Conservation (phyloP, 2,113 vertebrate genomes). For the Peromyscus leucopus region DNA sequence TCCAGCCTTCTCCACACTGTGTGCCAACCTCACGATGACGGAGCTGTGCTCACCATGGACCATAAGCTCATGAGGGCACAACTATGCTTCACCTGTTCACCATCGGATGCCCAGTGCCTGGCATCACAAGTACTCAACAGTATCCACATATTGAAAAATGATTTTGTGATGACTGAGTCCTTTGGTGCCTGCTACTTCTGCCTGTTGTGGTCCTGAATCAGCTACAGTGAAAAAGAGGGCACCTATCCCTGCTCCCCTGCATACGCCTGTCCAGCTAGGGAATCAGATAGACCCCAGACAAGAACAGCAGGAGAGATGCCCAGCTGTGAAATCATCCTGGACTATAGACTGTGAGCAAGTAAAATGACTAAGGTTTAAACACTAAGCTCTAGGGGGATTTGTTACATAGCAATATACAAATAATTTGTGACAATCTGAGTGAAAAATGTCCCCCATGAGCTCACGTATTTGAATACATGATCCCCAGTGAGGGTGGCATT, state of each 20-base stretch:
- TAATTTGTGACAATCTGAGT: neutral
- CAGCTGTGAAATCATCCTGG: neutral
- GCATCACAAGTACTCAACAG: neutral
- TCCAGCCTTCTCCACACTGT: neutral
- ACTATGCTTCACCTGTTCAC: neutral
- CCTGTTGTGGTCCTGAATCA: slow-evolving; percentile 6
- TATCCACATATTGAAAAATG: neutral
- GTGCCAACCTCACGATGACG: neutral
- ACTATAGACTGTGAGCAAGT: neutral
- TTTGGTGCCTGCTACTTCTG: neutral
- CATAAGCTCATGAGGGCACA: neutral
- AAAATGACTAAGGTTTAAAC: slow-evolving; percentile 31
- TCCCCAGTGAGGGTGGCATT: too few relatives aligned
- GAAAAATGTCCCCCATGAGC: neutral
- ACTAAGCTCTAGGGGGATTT: neutral
- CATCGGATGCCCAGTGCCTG: neutral
- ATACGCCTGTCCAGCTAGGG: neutral
- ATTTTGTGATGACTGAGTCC: neutral
- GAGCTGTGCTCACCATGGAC: neutral
- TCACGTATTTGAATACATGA: neutral
- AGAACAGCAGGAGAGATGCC: neutral
- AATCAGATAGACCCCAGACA: neutral
- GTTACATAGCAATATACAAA: neutral
- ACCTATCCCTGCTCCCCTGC: neutral
- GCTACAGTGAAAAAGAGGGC: neutral